Evolutionary conservation across 1,140 invertebrate species (phyloP).

Genomic region (Orius insidiosus): DNA sequence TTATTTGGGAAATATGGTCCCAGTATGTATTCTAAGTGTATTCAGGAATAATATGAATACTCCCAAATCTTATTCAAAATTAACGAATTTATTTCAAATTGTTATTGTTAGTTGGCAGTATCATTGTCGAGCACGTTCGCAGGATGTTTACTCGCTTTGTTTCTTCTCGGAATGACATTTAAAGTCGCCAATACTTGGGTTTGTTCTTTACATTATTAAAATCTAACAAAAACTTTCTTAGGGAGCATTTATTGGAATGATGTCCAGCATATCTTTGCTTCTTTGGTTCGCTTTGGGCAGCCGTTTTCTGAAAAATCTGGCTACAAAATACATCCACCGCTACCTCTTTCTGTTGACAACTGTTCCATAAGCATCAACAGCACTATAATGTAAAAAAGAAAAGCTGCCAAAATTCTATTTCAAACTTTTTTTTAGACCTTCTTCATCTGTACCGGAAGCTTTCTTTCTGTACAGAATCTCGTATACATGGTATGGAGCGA

Average conservation of each 20-base stretch:
- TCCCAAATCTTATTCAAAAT: too few relatives aligned
- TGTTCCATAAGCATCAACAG: background rate
- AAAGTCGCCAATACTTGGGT: conserved; percentile 54
- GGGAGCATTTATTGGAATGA: background rate
- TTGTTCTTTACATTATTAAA: conserved; percentile 8
- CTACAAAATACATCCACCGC: conserved; percentile 21
- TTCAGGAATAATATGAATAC: too few relatives aligned
- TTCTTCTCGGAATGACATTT: conserved; percentile 66
- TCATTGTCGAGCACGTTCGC: conserved; percentile 56
- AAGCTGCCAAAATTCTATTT: too few relatives aligned
- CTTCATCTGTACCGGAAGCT: background rate
- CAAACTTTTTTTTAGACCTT: background rate
- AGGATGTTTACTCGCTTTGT: conserved; percentile 68
- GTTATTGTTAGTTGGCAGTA: conserved; percentile 45
- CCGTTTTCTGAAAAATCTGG: too few relatives aligned
- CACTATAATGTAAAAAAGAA: background rate
- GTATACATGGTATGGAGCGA: conserved; percentile 13
- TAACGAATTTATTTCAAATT: too few relatives aligned
- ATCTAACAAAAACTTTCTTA: conserved; percentile 1
- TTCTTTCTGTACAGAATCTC: conserved; percentile 13
- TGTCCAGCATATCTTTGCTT: too few relatives aligned
- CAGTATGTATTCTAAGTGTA: too few relatives aligned
- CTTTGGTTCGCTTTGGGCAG: too few relatives aligned
- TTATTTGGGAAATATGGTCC: conserved; percentile 22
- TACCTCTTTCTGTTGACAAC: conserved; percentile 5